Conservation (phyloP, 2,113 vertebrate genomes). For the Parotia lawesii region DNA sequence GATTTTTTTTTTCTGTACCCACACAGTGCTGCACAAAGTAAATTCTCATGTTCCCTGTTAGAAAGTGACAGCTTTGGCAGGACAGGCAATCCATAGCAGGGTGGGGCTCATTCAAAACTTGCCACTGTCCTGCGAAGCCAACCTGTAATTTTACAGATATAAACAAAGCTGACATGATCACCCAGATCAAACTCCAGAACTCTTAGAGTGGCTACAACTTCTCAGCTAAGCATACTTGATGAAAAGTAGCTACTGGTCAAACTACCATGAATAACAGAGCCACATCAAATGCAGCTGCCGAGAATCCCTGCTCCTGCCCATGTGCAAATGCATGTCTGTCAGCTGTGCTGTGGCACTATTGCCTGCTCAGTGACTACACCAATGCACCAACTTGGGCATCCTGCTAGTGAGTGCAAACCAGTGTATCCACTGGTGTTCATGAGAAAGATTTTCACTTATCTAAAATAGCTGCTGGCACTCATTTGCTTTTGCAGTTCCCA, state of each 20-base stretch:
- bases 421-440: background rate
- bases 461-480: conserved; percentile 39
- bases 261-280: background rate
- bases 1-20: background rate
- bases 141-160: background rate
- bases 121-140: background rate
- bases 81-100: background rate
- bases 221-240: background rate
- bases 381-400: background rate
- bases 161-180: background rate
- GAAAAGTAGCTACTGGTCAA: background rate
- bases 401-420: background rate
- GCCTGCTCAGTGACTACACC: background rate
- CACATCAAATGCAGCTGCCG: background rate
- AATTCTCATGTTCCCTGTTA: background rate
- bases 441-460: background rate
- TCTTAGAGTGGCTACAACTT: background rate
- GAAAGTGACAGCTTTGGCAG: background rate
- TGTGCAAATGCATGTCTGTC: background rate
- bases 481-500: conserved; percentile 26
- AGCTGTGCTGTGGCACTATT: background rate
- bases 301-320: background rate
- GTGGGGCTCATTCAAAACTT: background rate
- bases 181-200: background rate
- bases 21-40: background rate